Base-by-base conservation (phyloP, 2,113 vertebrate genomes). In the Irena cyanogastra region DNA sequence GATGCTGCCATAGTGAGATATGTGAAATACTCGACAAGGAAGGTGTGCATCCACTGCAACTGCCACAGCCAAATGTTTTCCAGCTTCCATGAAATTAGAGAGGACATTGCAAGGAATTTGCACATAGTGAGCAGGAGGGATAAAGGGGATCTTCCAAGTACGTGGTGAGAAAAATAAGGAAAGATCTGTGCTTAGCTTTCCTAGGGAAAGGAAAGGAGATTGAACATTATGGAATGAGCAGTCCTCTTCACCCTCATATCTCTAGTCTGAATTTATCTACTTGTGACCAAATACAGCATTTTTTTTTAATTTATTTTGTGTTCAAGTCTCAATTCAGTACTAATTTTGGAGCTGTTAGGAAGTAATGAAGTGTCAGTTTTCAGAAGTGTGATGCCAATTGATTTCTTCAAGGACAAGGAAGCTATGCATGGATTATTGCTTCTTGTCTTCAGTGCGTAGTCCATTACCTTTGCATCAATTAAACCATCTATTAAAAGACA, bases 31-130 rank as follows among this genome's bases (percentile, higher is more conserved):
- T 35, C 68, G 47, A 7, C 42, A 24, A 72, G 17, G 31, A 71
- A 33, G 20, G 27, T n/a, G 7, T 2, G 2, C 0, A 19, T 84
- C 57, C 52, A 4, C 33, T 50, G 1, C 1, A 6, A 28, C 28
- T 56, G 53, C 57, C 1, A 9, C 0, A 0, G 31, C 31, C 44
- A 79, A 42, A 33, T 11, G 1, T 77, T 83, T 83, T 56, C 45
- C 39, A 75, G 0, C 13, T 27, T 85, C 11, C 2, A 1, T 35
- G n/a, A 44, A 21, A 9, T 37, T 54, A 37, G 42, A 41, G 72
- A 27, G 21, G 11, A 23, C 28, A 16, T 47, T 0, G 0, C 33
- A 66, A 39, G 20, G 50, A 50, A 39, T 78, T 77, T 57, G 39
- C 21, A 39, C 1, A 1, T 30, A 11, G 33, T 4, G 3, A 30